phyloP scores from a whole-genome alignment of 2,113 vertebrate genomes.

The Brachyhypopomus occidentalis region DNA sequence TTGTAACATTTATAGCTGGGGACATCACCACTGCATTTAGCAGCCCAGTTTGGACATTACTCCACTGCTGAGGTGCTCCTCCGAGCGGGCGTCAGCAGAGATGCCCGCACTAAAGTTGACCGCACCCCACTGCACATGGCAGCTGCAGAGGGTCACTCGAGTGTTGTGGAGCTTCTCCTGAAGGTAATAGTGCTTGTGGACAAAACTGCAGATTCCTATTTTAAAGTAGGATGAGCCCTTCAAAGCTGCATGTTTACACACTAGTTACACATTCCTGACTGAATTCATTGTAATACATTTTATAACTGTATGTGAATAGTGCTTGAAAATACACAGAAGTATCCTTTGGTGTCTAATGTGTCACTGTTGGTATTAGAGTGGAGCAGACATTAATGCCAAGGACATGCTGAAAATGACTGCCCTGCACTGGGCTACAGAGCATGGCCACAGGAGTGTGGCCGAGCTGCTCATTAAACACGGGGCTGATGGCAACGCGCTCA shows the following conservation, averaged over 20 bases:
- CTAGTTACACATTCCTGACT: neutral
- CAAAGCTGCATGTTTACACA: neutral
- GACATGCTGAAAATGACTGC: constrained; percentile 82
- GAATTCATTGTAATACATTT: neutral
- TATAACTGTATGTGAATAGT: neutral
- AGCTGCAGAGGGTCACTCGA: constrained; percentile 73
- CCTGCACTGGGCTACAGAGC: constrained; percentile 77
- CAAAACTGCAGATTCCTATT: neutral
- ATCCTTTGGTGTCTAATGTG: neutral
- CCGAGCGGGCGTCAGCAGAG: constrained; percentile 78
- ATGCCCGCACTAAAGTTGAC: constrained; percentile 83
- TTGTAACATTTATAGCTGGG: constrained; percentile 70
- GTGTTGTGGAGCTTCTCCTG: constrained; percentile 77
- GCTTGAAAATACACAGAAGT: no score
- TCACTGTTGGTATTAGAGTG: constrained; percentile 63
- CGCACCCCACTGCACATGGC: constrained; percentile 82
- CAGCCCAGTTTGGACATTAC: constrained; percentile 79
- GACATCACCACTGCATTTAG: constrained; percentile 80
- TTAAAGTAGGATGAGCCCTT: neutral
- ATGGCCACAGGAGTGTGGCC: constrained; percentile 72
- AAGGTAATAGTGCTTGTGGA: constrained; percentile 64
- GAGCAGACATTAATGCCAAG: constrained; percentile 76
- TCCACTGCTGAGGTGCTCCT: constrained; percentile 81
- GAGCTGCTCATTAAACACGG: constrained; percentile 72
- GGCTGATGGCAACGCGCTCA: constrained; percentile 74